Conservation (phyloP, 2,797 vertebrate species). For the Cirrhinus molitorella region DNA sequence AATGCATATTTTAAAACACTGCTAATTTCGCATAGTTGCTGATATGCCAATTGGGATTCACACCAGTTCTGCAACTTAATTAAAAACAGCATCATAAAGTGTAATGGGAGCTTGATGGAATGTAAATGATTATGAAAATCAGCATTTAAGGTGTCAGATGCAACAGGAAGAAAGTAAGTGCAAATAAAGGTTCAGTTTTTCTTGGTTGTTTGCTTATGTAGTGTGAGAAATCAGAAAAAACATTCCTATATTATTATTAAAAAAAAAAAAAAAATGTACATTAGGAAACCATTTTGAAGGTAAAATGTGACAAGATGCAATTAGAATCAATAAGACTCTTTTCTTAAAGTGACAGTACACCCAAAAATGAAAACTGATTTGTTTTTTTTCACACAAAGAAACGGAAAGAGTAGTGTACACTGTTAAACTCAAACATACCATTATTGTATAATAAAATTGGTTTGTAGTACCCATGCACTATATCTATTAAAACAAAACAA, state of each 20-base stretch:
- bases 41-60: slow-evolving; percentile 21
- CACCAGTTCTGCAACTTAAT: background rate
- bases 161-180: background rate
- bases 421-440: background rate
- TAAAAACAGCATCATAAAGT: background rate
- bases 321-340: background rate
- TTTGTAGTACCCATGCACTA: background rate
- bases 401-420: background rate
- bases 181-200: slow-evolving; percentile 2
- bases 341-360: slow-evolving; percentile 22
- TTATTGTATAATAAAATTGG: background rate
- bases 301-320: background rate
- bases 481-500: background rate
- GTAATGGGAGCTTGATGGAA: background rate
- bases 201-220: background rate
- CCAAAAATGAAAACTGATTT: background rate
- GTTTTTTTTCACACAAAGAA: background rate
- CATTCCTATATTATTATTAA: background rate
- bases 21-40: background rate
- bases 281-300: background rate
- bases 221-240: background rate
- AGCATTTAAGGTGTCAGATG: background rate
- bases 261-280: too few relatives aligned
- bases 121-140: background rate
- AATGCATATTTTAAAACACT: background rate